Evolutionary conservation across 2,113 vertebrate species (phyloP).

Genomic region (Clarias batrachus): DNA sequence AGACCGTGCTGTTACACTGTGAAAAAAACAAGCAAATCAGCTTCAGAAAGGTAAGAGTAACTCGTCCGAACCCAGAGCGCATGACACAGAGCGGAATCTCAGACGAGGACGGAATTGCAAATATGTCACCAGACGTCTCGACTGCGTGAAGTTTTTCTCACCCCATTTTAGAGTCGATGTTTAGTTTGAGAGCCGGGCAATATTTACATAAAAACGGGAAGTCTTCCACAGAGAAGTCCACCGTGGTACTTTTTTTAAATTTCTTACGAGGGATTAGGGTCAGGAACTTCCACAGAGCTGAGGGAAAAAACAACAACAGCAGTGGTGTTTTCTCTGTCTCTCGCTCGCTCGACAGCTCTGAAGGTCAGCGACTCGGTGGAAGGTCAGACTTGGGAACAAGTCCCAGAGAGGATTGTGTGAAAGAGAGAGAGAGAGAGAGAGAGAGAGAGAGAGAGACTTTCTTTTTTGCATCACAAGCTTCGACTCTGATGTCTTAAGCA

Average conservation of each 20-base stretch:
- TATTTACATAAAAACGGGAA: background rate
- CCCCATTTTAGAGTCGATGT: conserved; percentile 10
- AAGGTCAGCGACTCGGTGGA: conserved; percentile 36
- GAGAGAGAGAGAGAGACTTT: background rate
- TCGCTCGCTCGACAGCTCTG: background rate
- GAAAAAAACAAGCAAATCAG: too few relatives aligned
- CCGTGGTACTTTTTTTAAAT: background rate
- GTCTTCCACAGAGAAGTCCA: background rate
- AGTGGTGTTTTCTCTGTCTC: background rate
- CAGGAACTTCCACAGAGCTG: background rate
- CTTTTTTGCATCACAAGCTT: background rate
- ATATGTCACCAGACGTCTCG: background rate
- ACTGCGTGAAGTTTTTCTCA: background rate
- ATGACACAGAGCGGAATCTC: background rate
- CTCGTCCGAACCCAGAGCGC: too few relatives aligned
- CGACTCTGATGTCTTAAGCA: background rate
- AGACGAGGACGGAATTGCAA: background rate
- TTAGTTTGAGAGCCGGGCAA: background rate
- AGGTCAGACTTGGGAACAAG: background rate
- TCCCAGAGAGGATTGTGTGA: background rate
- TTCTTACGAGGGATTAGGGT: background rate
- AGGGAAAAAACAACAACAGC: background rate
- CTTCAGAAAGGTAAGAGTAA: too few relatives aligned
- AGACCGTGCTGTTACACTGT: too few relatives aligned
- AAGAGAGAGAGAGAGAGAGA: background rate